Percentiles rank a stretch among this genome's conserved stretches.
phyloP scores from a whole-genome alignment of 2,113 vertebrate species.

The Gymnocephalus cernua region DNA sequence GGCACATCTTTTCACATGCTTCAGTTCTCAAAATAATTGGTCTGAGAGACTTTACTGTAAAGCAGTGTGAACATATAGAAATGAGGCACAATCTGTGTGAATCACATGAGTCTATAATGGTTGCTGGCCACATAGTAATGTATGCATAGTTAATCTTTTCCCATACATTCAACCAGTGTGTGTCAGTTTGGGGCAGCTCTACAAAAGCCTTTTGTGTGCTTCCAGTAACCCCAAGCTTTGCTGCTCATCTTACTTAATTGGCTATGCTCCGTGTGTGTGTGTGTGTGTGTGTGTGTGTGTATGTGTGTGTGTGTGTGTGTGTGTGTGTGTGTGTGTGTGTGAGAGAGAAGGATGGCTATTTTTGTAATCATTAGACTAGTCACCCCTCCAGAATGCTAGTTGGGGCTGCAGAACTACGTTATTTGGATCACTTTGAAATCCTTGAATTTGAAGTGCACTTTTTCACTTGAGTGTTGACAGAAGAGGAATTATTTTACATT shows the following conservation, averaged over 20 bases:
- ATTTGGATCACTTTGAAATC: slow-evolving; percentile 22
- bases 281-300: slow-evolving; percentile 26
- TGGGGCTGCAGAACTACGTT: slow-evolving; percentile 8
- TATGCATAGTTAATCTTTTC: slow-evolving; percentile 71
- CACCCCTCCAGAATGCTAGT: slow-evolving; percentile 12
- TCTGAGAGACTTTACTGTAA: slow-evolving; percentile 10
- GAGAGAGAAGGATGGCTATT: slow-evolving; percentile 37
- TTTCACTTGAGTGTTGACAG: background rate
- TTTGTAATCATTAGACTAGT: slow-evolving; percentile 47
- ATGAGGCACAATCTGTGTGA: slow-evolving; percentile 27
- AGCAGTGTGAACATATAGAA: background rate
- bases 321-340: slow-evolving; percentile 32
- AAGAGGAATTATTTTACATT: background rate
- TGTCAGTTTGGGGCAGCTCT: slow-evolving; percentile 56
- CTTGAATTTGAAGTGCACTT: slow-evolving; percentile 3
- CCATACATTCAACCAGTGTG: slow-evolving; percentile 70
- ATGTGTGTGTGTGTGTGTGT: slow-evolving; percentile 14
- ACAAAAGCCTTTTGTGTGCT: slow-evolving; percentile 81
- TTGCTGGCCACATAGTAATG: slow-evolving; percentile 48
- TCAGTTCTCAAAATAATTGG: slow-evolving; percentile 44
- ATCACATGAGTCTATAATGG: slow-evolving; percentile 23
- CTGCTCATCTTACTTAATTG: slow-evolving; percentile 77
- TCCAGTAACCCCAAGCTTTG: slow-evolving; percentile 77
- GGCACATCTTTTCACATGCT: slow-evolving; percentile 23
- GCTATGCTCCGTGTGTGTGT: slow-evolving; percentile 75